A percentile compares a stretch with the other conserved stretches of the same genome.
phyloP scores from a whole-genome alignment of 1,140 invertebrate genomes.

The Pachyrhynchus sulphureomaculatus region DNA sequence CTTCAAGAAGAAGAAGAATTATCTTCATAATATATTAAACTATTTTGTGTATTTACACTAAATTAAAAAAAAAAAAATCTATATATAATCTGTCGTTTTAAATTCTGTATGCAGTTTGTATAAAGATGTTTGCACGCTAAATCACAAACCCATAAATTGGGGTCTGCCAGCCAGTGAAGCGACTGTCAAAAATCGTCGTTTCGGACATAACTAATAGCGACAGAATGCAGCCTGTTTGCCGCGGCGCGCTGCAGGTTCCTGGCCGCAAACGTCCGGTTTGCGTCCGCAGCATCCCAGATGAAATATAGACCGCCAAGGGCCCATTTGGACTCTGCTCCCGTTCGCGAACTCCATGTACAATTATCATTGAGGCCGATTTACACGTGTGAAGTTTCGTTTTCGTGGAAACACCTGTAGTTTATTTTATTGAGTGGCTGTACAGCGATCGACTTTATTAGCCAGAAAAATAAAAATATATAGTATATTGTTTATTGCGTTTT shows the following conservation, averaged over 20 bases:
- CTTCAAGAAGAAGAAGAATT: no score
- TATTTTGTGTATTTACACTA: no score
- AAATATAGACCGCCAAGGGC: conserved; percentile 18
- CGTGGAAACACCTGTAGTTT: conserved; percentile 1
- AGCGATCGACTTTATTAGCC: no score
- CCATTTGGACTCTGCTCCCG: conserved; percentile 12
- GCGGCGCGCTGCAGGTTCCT: conserved; percentile 14
- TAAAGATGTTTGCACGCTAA: no score
- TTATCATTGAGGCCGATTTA: conserved; percentile 21
- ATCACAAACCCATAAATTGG: no score
- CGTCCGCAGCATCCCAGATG: conserved; percentile 23
- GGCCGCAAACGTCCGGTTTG: conserved; percentile 22
- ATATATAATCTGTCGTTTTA: no score
- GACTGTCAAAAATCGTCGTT: conserved; percentile 10
- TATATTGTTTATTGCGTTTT: no score
- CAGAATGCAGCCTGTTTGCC: conserved; percentile 13
- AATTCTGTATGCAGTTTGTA: no score
- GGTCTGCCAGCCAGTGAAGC: background rate
- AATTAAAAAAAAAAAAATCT: no score
- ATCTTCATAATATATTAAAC: no score
- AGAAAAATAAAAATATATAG: no score
- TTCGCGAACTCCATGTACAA: conserved; percentile 17
- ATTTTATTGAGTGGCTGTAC: background rate
- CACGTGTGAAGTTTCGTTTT: conserved; percentile 15
- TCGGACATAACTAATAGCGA: conserved; percentile 18